phyloP scores from a whole-genome alignment of 2,113 vertebrate genomes.

The Cephalopholis sonnerati region DNA sequence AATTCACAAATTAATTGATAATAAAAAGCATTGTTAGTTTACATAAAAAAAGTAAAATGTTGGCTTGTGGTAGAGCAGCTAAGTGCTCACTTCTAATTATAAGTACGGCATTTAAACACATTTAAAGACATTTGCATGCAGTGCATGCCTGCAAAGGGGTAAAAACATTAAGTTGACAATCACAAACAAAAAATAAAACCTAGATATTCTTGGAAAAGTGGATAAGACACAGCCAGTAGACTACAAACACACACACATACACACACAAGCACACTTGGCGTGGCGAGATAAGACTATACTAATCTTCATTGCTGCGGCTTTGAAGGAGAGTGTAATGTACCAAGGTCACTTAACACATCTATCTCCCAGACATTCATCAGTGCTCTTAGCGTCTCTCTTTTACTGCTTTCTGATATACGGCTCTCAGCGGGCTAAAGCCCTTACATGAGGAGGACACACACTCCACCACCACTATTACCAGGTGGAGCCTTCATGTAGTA shows the following conservation, averaged over 20 bases:
- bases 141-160: background rate
- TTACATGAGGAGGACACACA: conserved; percentile 60
- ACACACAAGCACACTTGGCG: conserved; percentile 36
- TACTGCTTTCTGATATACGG: conserved; percentile 77
- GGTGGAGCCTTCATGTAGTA: conserved; percentile 32
- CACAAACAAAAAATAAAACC: background rate
- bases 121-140: background rate
- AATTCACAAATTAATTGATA: background rate
- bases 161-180: background rate
- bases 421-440: conserved; percentile 68
- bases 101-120: background rate
- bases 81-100: background rate
- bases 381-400: conserved; percentile 74
- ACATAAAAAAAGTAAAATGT: background rate
- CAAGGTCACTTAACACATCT: conserved; percentile 84
- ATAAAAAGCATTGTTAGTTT: background rate
- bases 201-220: conserved; percentile 16
- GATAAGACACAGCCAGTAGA: background rate
- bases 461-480: conserved; percentile 51
- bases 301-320: conserved; percentile 67
- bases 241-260: conserved; percentile 13
- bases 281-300: conserved; percentile 54
- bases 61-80: background rate
- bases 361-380: conserved; percentile 79
- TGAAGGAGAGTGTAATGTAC: conserved; percentile 79